Evolutionary conservation across 2,888 invertebrate genomes (phyloP).

Genomic region (Cerceris rybyensis): DNA sequence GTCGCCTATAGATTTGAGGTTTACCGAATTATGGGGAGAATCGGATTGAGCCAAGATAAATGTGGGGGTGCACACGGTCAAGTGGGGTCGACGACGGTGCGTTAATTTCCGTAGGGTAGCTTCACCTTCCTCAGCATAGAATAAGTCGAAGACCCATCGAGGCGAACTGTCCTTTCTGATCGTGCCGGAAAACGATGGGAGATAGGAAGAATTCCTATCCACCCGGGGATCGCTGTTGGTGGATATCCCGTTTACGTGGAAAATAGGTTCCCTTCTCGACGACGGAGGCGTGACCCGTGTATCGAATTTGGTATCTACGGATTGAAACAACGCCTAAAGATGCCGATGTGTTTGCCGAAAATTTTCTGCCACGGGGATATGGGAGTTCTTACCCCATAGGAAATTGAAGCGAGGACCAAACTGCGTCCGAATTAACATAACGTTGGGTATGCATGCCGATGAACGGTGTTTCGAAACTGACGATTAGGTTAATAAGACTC

Average conservation of each 20-base stretch:
- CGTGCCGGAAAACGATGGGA: slow-evolving; percentile 10
- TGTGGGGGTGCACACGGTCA: slow-evolving; percentile 5
- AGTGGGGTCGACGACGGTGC: slow-evolving; percentile 17
- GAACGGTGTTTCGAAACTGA: too few species aligned
- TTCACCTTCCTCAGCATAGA: neutral
- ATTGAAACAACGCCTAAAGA: slow-evolving; percentile 10
- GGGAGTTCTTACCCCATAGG: neutral
- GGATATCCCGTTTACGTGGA: slow-evolving; percentile 49
- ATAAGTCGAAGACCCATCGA: neutral
- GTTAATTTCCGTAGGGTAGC: slow-evolving; percentile 35
- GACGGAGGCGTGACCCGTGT: slow-evolving; percentile 52
- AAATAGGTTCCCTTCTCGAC: slow-evolving; percentile 56
- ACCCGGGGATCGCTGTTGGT: slow-evolving; percentile 11
- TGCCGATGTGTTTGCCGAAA: neutral
- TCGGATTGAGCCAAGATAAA: slow-evolving; percentile 25
- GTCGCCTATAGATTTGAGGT: slow-evolving; percentile 6
- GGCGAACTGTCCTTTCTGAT: slow-evolving; percentile 16
- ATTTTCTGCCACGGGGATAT: neutral
- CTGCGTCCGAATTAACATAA: neutral
- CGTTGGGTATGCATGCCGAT: neutral
- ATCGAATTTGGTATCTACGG: slow-evolving; percentile 44
- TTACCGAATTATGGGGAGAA: slow-evolving; percentile 29
- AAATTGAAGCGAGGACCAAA: neutral
- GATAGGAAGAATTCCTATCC: slow-evolving; percentile 32
- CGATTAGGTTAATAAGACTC: too few species aligned